Base-by-base conservation (phyloP, 1,140 invertebrate genomes). In the Lepidostoma basale region DNA sequence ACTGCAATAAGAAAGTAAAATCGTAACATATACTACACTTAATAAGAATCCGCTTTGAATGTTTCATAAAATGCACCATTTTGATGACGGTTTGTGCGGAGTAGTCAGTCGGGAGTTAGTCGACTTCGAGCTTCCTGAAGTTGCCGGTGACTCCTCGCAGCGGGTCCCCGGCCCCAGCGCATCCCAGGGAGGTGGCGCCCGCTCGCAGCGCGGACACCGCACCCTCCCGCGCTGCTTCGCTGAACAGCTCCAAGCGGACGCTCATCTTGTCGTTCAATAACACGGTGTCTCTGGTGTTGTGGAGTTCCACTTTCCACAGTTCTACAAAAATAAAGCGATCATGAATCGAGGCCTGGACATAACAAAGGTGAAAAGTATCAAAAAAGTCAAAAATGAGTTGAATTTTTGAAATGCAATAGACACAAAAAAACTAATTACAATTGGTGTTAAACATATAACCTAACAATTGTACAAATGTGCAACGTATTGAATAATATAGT, bases 111-210 rank as follows among this genome's bases (percentile, higher is more conserved):
- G 30, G 30, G 6, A 28, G 2, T 6, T 56, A 90, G 77, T 92
- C 91, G 8, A 92, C 88, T 81, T 92, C 89, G 39, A 92, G 83
- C 77, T 91, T 91, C 60, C 90, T 83, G 78, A 93, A 93, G 74
- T 90, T 92, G 44, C 91, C 90, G 5, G 86, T 88, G 39, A 91
- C 84, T 1, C 89, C 89, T 60, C 86, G 78, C 76, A 90, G 85
- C 4, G 85, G 85, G 69, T 88, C 86, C 10, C 81, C 84, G 40
- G 86, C 84, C 16, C 83, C 82, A 0, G 83, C 81, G 65, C 85
- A 84, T 1, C 84, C 84, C 63, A 85, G 84, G 1, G 77, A 23
- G 0, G 77, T 40, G 16, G 70, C 77, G 23, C 80, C 75, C 9
- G 79, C 47, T 1, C 83, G 79, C 18, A 86, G 78, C 0, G 90